Conservation (phyloP, 2,797 vertebrate species). For the Babyrousa celebensis region DNA sequence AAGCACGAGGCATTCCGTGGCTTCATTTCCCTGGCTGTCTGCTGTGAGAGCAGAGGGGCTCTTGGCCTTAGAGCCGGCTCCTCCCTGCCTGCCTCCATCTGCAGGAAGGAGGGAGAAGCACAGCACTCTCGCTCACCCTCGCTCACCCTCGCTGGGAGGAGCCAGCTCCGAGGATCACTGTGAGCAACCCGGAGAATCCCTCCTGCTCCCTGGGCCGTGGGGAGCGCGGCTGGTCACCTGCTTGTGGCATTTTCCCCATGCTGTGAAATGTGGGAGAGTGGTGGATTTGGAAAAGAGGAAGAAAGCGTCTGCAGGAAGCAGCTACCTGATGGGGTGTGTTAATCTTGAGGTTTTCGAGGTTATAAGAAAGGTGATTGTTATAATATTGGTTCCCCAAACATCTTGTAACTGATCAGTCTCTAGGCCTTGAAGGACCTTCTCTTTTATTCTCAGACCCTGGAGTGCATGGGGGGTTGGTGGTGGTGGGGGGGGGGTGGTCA, state of each 20-base stretch:
- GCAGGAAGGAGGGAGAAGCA: slow-evolving; percentile 77
- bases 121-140: not conserved
- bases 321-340: not conserved
- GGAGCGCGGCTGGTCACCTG: not conserved
- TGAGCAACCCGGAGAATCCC: not conserved
- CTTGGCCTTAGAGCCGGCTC: not conserved
- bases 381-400: not conserved
- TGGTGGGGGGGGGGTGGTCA: no score
- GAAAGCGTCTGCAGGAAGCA: not conserved
- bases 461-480: not conserved
- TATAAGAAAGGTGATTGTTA: not conserved
- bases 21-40: slow-evolving; percentile 32
- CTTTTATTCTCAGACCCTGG: not conserved
- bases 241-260: not conserved
- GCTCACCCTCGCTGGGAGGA: not conserved
- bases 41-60: slow-evolving; percentile 34
- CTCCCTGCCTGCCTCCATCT: slow-evolving; percentile 66
- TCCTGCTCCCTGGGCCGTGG: not conserved
- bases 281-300: not conserved
- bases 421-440: not conserved
- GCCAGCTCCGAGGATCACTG: not conserved
- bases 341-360: not conserved
- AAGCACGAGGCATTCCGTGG: slow-evolving; percentile 10
- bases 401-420: not conserved
- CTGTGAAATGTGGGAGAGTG: not conserved